Conservation (phyloP, 2,797 vertebrate genomes). For the Acipenser transmontanus region DNA sequence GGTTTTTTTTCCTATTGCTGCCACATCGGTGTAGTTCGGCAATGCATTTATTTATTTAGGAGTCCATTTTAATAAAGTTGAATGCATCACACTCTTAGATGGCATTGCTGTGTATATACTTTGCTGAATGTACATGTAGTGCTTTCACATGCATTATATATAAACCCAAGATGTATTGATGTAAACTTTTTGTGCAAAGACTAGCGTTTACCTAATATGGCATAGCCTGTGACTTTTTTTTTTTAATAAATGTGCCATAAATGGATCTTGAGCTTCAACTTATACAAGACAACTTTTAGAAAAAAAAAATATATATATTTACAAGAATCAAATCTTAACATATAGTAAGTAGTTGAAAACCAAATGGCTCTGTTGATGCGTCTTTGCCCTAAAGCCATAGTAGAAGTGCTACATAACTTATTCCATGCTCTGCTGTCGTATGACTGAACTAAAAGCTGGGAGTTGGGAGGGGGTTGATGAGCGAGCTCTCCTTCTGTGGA, state of each 20-base stretch:
- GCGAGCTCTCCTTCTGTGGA: background rate
- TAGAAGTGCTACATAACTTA: conserved; percentile 42
- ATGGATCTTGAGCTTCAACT: conserved; percentile 49
- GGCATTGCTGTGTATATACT: conserved; percentile 51
- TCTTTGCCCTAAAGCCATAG: conserved; percentile 44
- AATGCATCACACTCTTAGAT: conserved; percentile 24
- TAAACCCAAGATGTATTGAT: conserved; percentile 41
- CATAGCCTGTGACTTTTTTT: conserved; percentile 52
- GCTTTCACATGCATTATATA: conserved; percentile 58
- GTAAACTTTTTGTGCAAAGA: conserved; percentile 61
- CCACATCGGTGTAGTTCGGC: conserved; percentile 33
- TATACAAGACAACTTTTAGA: conserved; percentile 52
- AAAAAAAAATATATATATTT: conserved; percentile 36
- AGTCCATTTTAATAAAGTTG: conserved; percentile 37
- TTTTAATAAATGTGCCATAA: conserved; percentile 66
- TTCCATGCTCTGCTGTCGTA: conserved; percentile 44
- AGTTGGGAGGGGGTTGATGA: background rate
- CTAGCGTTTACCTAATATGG: conserved; percentile 57
- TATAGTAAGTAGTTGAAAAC: conserved; percentile 37
- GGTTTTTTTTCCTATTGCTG: conserved; percentile 16
- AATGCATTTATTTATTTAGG: conserved; percentile 22
- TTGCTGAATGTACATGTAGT: conserved; percentile 61
- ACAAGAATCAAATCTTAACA: conserved; percentile 29
- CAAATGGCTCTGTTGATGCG: conserved; percentile 51
- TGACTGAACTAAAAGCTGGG: conserved; percentile 1